Percentiles rank a stretch among this genome's conserved stretches.
Evolutionary conservation across 53 echinoderm and acorn worm species (phyloP).

Genomic region (Zoroaster sp.): DNA sequence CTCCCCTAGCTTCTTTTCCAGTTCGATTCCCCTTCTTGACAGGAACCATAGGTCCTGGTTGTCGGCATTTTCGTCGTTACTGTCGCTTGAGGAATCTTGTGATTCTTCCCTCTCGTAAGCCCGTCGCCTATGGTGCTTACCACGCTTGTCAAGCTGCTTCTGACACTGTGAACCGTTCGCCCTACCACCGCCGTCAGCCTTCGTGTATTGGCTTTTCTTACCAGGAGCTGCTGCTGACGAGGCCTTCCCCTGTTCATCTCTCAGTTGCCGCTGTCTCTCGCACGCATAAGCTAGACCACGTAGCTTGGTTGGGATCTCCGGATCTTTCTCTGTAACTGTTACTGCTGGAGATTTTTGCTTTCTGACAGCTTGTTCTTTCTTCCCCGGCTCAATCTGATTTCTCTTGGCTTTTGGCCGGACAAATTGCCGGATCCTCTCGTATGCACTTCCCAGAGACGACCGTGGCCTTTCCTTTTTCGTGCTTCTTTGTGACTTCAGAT

Average conservation of each 20-base stretch:
- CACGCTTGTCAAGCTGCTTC: not conserved
- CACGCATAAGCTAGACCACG: slow-evolving; percentile 21
- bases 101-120: not conserved
- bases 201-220: not conserved
- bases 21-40: slow-evolving; percentile 17
- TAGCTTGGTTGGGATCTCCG: not conserved
- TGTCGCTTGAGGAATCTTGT: not conserved
- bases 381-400: not conserved
- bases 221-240: not conserved
- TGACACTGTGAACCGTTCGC: not conserved
- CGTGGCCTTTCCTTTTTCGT: not conserved
- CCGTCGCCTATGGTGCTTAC: not conserved
- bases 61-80: not conserved
- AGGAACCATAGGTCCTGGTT: slow-evolving; percentile 39
- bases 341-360: not conserved
- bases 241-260: not conserved
- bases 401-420: slow-evolving; percentile 19
- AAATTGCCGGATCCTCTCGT: slow-evolving; percentile 34
- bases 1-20: slow-evolving; percentile 77
- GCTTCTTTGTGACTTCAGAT: not conserved
- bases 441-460: slow-evolving; percentile 14
- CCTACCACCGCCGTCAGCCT: not conserved
- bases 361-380: not conserved
- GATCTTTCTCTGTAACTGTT: not conserved
- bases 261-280: not conserved